phyloP scores from a whole-genome alignment of 2,113 vertebrate genomes.

The Oreochromis niloticus region DNA sequence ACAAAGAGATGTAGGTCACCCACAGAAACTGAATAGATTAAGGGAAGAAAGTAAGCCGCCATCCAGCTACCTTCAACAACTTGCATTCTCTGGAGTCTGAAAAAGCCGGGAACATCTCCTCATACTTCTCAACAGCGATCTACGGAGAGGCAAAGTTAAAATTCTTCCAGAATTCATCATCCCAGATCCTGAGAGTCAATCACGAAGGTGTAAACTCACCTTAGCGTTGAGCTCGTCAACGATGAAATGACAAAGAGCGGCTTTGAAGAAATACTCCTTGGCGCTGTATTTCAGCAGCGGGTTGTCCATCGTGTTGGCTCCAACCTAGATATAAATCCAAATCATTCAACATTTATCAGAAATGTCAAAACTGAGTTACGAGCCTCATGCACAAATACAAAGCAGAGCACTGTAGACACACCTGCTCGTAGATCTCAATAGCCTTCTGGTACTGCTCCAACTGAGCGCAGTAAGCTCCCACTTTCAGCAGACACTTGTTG shows the following conservation, averaged over 20 bases:
- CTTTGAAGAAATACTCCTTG: conserved; percentile 99
- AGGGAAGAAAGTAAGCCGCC: neutral
- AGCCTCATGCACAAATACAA: neutral
- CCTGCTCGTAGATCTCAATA: conserved; percentile 97
- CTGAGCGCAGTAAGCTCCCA: conserved; percentile 90
- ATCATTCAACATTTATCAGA: neutral
- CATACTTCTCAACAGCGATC: conserved; percentile 96
- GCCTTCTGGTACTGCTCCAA: conserved; percentile 97
- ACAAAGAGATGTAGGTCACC: conserved; percentile 15
- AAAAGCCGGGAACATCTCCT: conserved; percentile 98
- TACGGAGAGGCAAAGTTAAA: conserved; percentile 44
- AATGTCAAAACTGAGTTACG: neutral
- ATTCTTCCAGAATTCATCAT: neutral
- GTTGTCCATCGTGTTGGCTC: conserved; percentile 95
- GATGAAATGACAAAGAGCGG: conserved; percentile 94
- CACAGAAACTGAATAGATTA: neutral
- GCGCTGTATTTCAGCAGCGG: conserved; percentile 95
- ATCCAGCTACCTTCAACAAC: conserved; percentile 84
- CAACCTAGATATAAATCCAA: conserved; percentile 73
- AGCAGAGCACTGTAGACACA: conserved; percentile 26
- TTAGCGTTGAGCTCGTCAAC: conserved; percentile 97
- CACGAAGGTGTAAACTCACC: conserved; percentile 54
- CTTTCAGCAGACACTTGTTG: conserved; percentile 98
- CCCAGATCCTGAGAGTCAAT: neutral
- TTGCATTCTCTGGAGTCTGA: conserved; percentile 98